These are phyloP conservation scores for Muscicapa striata DNA, from an alignment of 2,797 vertebrate genomes.

Conservation along the genomic window DNA sequence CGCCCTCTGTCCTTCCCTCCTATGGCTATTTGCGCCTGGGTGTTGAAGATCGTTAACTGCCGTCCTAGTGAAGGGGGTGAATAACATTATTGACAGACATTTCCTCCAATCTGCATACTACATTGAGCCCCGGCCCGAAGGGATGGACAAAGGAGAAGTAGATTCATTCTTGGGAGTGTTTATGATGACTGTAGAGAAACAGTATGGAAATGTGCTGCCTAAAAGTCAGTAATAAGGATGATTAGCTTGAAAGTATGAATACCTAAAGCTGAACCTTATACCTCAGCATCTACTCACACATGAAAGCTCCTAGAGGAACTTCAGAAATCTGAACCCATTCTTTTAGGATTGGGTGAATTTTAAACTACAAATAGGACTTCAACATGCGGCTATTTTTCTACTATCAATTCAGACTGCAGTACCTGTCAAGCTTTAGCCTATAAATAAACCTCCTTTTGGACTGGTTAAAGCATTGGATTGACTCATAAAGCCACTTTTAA, in stretches of 20 bases:
- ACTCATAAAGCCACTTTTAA: not conserved
- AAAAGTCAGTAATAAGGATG: not conserved
- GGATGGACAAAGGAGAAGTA: conserved; percentile 40
- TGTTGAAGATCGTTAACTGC: conserved; percentile 99
- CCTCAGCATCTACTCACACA: not conserved
- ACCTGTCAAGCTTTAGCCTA: not conserved
- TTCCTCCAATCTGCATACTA: conserved; percentile 33
- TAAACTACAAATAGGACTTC: conserved; percentile 29
- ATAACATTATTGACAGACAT: conserved; percentile 76
- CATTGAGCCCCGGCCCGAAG: conserved; percentile 22
- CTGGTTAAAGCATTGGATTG: not conserved
- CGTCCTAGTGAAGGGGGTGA: conserved; percentile 88
- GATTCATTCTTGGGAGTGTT: conserved; percentile 53
- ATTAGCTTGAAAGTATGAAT: not conserved
- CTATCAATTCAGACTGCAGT: not conserved
- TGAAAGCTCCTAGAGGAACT: not conserved
- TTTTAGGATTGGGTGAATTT: not conserved
- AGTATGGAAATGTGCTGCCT: not conserved
- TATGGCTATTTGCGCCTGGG: conserved; percentile 94
- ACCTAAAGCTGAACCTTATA: not conserved
- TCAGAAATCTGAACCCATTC: not conserved
- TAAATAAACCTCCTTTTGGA: conserved; percentile 5
- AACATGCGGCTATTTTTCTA: not conserved
- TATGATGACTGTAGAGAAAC: conserved; percentile 16
- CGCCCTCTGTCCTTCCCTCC: conserved; percentile 92